phyloP scores from a whole-genome alignment of 1,140 invertebrate genomes.

The Hyles vespertilio region DNA sequence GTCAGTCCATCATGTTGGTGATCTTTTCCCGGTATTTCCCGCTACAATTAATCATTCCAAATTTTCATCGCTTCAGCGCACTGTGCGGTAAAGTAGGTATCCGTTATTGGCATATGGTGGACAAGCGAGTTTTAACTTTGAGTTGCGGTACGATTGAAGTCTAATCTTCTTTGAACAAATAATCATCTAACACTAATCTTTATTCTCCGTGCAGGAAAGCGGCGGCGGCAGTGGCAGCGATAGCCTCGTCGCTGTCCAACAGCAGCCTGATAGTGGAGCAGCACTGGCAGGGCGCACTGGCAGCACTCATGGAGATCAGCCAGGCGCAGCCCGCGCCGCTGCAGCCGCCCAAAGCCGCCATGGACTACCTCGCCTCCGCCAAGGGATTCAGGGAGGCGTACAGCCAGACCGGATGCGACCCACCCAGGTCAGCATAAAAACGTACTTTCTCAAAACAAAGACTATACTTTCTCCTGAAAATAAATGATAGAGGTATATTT shows the following conservation, averaged over 20 bases:
- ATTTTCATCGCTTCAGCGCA: too few relatives aligned
- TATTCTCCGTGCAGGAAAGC: slow-evolving; percentile 59
- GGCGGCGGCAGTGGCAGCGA: slow-evolving; percentile 75
- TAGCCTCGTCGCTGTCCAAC: slow-evolving; percentile 65
- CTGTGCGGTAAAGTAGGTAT: too few relatives aligned
- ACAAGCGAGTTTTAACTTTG: too few relatives aligned
- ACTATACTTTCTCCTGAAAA: too few relatives aligned
- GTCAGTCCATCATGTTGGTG: too few relatives aligned
- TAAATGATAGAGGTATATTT: too few relatives aligned
- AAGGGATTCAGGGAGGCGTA: slow-evolving; percentile 80
- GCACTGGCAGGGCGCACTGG: slow-evolving; percentile 75
- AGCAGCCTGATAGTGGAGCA: slow-evolving; percentile 22
- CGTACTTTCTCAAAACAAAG: too few relatives aligned
- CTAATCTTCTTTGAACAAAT: too few relatives aligned
- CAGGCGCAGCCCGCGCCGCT: slow-evolving; percentile 63
- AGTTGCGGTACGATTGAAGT: too few relatives aligned
- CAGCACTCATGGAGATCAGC: slow-evolving; percentile 75
- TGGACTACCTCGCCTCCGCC: slow-evolving; percentile 78
- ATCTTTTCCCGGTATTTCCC: too few relatives aligned
- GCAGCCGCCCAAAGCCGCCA: slow-evolving; percentile 71
- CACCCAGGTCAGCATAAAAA: slow-evolving; percentile 68
- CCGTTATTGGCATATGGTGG: too few relatives aligned
- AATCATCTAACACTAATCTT: neutral
- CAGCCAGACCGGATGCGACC: slow-evolving; percentile 79
- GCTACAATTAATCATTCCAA: too few relatives aligned